phyloP scores from a whole-genome alignment of 2,797 vertebrate genomes.

The Schizopygopsis malacanthus region DNA sequence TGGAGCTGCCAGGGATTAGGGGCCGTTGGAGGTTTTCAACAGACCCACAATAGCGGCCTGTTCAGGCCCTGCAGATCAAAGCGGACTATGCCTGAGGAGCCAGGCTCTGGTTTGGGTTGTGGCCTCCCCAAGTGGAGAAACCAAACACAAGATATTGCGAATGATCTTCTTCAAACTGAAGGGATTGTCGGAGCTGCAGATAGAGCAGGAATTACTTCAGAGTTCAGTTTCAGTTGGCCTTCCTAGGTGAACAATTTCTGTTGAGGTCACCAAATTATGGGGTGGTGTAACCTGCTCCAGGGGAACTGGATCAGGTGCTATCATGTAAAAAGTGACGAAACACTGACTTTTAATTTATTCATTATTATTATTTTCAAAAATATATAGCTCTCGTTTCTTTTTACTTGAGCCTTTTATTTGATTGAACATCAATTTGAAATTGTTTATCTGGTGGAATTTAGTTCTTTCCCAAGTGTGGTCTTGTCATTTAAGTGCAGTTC shows the following conservation, averaged over 20 bases:
- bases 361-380: neutral
- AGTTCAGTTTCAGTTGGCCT: neutral
- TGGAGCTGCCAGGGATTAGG: slow-evolving; percentile 68
- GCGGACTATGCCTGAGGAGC: slow-evolving; percentile 25
- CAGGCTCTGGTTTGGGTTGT: slow-evolving; percentile 30
- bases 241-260: neutral
- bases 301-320: neutral
- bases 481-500: slow-evolving; percentile 7
- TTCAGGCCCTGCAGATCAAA: slow-evolving; percentile 57
- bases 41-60: slow-evolving; percentile 65
- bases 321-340: neutral
- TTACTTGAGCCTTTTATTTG: neutral
- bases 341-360: neutral
- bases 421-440: neutral
- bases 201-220: slow-evolving; percentile 16
- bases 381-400: neutral
- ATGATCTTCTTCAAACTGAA: slow-evolving; percentile 18
- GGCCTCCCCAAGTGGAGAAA: slow-evolving; percentile 25
- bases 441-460: neutral
- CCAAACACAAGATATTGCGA: slow-evolving; percentile 18
- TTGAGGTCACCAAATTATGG: neutral
- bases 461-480: neutral
- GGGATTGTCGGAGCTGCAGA: neutral
- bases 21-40: slow-evolving; percentile 57
- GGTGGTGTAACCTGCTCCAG: neutral